Conservation (phyloP, 2,113 vertebrate genomes). For the Hippocampus comes region DNA sequence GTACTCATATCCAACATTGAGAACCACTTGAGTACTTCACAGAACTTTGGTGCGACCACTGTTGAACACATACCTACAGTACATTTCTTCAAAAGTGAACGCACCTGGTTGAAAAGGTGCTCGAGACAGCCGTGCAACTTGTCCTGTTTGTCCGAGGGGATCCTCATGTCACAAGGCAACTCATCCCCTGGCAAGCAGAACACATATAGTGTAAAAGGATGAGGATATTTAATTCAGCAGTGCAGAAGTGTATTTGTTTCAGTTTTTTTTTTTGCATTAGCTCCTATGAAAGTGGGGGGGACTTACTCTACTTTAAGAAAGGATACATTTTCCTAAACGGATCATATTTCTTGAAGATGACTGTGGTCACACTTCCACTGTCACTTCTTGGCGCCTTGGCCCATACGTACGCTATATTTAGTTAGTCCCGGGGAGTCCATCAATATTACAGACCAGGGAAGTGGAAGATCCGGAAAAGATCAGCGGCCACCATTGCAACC, state of each 20-base stretch:
- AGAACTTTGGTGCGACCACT: background rate
- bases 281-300: background rate
- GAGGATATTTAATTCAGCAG: background rate
- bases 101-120: constrained; percentile 96
- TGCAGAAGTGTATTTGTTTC: background rate
- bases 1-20: background rate
- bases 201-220: background rate
- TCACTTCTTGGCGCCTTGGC: too few species aligned
- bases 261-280: background rate
- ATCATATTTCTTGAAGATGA: background rate
- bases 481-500: too few species aligned
- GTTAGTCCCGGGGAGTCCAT: too few species aligned
- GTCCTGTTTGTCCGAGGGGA: constrained; percentile 94
- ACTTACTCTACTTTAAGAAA: background rate
- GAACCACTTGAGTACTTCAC: background rate
- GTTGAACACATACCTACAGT: background rate
- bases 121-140: constrained; percentile 96
- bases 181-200: constrained; percentile 81
- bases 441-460: too few species aligned
- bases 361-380: background rate
- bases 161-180: constrained; percentile 94
- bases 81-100: background rate
- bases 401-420: background rate
- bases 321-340: too few species aligned
- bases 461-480: too few species aligned